Evolutionary conservation across 2,797 vertebrate species (phyloP).

Genomic region (Rhinatrema bivittatum): DNA sequence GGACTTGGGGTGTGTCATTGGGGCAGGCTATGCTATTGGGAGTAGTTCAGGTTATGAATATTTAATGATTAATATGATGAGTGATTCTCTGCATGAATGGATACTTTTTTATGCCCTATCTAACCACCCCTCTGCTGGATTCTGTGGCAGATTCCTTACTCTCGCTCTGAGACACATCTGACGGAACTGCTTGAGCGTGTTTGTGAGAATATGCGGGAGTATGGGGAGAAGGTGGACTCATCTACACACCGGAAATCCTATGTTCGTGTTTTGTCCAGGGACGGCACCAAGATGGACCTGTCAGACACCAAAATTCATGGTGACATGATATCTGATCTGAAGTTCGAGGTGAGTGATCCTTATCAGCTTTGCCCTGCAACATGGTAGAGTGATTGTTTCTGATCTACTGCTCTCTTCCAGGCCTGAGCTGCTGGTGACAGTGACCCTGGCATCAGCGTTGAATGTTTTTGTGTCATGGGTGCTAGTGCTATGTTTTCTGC

Average conservation of each 20-base stretch:
- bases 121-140: rapidly evolving
- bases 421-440: too few species aligned
- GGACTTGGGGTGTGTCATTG: too few species aligned
- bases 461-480: neutral
- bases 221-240: constrained; percentile 70
- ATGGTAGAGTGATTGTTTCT: rapidly evolving
- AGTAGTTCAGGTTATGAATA: too few species aligned
- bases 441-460: neutral
- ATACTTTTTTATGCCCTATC: too few species aligned
- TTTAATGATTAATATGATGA: too few species aligned
- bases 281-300: constrained; percentile 69
- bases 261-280: constrained; percentile 65
- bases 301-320: constrained; percentile 73
- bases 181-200: constrained; percentile 84
- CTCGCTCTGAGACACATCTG: constrained; percentile 85
- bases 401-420: too few species aligned
- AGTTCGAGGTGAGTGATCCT: constrained; percentile 71
- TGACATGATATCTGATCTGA: constrained; percentile 73
- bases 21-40: too few species aligned
- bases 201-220: constrained; percentile 90
- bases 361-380: rapidly evolving
- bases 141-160: constrained; percentile 71
- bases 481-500: neutral
- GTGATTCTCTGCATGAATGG: too few species aligned
- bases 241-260: constrained; percentile 76